Base-by-base conservation (phyloP, 2,797 vertebrate species). In the Eutrigla gurnardus region DNA sequence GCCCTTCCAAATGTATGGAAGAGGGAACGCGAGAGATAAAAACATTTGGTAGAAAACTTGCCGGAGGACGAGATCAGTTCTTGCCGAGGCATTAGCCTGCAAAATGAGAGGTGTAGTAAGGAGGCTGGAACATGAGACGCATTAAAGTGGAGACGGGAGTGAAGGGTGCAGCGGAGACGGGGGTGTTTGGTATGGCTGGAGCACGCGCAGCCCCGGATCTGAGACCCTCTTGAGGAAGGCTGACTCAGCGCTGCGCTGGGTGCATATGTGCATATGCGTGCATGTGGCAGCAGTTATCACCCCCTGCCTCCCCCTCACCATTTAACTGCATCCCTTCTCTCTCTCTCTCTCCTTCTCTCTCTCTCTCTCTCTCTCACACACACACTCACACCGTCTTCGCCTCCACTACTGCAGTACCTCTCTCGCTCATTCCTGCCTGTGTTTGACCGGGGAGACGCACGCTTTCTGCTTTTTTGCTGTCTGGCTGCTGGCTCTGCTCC, bases 401-500 rank as follows among this genome's bases (percentile, higher is more conserved):
- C 83, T 83, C 83, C 84, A 75, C 82, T 89, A 89, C 94, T 92
- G 94, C 93, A 93, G 93, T 91, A 89, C 73, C 83, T 88, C 78
- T 77, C 70, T 60, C 35, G 52, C 77, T 93, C 87, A 86, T 87
- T 92, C 76, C 79, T 90, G 77, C 74, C 78, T 83, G 83, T 66
- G 74, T 87, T 71, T 79, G 81, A 11, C 85, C 70, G 55, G 65
- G 73, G 78, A 89, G 77, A 88, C 83, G 40, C 70, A 13, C 74
- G 55, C 81, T 81, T 72, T 70, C 81, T 71, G 89, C 80, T 82
- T 80, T 57, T 80, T 57, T 75, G 82, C 4, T 70, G 79, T 81
- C 74, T 75, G 67, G 68, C 80, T 83, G 74, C 88, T 91, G 87
- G 80, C 88, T 88, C 36, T 54, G 45, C 81, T 83, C 86, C 85